Percentiles rank a stretch among this genome's conserved stretches.
These are phyloP conservation scores for Isichthys henryi DNA, from an alignment of 2,113 vertebrate species.

Conservation along the genomic window DNA sequence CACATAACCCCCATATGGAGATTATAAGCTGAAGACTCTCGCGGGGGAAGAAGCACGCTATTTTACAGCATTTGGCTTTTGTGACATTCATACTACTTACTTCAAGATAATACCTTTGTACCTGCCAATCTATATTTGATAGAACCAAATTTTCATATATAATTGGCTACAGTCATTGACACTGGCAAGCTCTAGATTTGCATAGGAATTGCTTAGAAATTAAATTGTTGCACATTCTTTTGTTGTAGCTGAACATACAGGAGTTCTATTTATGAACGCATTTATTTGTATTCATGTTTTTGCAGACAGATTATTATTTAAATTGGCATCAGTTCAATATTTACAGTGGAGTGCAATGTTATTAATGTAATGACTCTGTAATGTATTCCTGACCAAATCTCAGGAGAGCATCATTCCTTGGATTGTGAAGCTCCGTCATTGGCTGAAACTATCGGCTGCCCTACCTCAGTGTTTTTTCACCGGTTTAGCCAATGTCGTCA, in stretches of 20 bases:
- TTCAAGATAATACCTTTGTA: not conserved
- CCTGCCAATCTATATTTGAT: not conserved
- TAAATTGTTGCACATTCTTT: not conserved
- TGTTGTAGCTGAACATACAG: not conserved
- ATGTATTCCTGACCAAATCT: not conserved
- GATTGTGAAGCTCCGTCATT: not conserved
- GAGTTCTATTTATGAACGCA: not conserved
- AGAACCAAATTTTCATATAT: not conserved
- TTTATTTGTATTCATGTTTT: slow-evolving; percentile 1
- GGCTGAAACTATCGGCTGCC: not conserved
- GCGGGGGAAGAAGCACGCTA: not conserved
- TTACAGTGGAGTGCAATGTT: not conserved
- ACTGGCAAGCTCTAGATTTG: not conserved
- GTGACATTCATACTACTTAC: not conserved
- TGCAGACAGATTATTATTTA: not conserved
- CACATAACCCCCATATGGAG: not conserved
- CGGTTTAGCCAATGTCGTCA: not conserved
- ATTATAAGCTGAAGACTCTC: not conserved
- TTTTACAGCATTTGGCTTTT: not conserved
- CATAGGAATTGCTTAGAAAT: not conserved
- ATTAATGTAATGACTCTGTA: not conserved
- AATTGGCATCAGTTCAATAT: not conserved
- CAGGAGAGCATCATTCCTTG: not conserved
- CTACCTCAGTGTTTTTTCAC: not conserved
- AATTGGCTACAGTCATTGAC: not conserved